Evolutionary conservation across 2,113 vertebrate genomes (phyloP).

Genomic region (Sturnira hondurensis): DNA sequence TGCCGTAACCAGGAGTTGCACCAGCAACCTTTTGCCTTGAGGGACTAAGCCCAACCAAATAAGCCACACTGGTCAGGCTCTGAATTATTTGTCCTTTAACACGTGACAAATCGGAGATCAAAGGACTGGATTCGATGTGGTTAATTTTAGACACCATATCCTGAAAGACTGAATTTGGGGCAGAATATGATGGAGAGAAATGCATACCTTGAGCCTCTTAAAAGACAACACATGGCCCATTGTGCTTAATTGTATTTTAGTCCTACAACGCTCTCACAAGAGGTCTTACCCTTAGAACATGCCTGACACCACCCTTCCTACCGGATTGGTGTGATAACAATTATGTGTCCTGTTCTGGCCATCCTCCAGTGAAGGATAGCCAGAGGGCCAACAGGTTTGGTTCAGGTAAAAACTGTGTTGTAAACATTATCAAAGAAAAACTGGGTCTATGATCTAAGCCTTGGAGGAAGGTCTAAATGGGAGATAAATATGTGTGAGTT

Average conservation of each 20-base stretch:
- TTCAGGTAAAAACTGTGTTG: not conserved
- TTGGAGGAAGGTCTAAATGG: not conserved
- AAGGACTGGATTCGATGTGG: not conserved
- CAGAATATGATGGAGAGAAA: not conserved
- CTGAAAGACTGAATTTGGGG: not conserved
- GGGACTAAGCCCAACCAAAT: no score
- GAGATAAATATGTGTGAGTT: not conserved
- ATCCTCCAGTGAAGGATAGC: not conserved
- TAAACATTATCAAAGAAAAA: not conserved
- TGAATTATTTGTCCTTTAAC: not conserved
- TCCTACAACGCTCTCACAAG: not conserved
- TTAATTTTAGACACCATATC: not conserved
- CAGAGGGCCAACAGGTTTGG: not conserved
- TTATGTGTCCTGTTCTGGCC: not conserved
- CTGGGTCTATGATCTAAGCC: not conserved
- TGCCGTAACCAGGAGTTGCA: no score
- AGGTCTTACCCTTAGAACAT: not conserved
- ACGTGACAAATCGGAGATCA: not conserved
- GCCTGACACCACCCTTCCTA: not conserved
- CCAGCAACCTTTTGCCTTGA: no score
- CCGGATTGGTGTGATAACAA: not conserved
- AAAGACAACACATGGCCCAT: not conserved
- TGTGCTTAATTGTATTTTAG: not conserved
- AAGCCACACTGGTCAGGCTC: no score
- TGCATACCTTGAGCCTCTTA: rapidly evolving